phyloP scores from a whole-genome alignment of 2,113 vertebrate genomes.

The Trichomycterus rosablanca region DNA sequence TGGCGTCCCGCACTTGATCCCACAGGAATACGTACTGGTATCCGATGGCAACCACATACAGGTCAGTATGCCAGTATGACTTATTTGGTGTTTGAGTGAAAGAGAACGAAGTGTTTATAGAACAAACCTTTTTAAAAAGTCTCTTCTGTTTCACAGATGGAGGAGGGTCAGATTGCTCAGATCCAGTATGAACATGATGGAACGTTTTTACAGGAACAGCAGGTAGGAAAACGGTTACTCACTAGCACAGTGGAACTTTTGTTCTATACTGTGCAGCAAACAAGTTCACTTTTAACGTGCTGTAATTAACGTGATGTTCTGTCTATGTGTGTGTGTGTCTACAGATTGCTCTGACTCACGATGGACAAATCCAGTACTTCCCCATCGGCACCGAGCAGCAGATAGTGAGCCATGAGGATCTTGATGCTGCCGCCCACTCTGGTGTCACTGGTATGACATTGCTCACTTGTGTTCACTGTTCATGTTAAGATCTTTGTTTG shows the following conservation, averaged over 20 bases:
- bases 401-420: conserved; percentile 81
- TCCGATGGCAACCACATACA: conserved; percentile 93
- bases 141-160: conserved; percentile 67
- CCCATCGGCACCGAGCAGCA: conserved; percentile 84
- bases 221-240: conserved; percentile 63
- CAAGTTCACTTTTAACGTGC: too few relatives aligned
- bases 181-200: conserved; percentile 89
- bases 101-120: too few relatives aligned
- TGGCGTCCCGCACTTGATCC: conserved; percentile 84
- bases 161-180: conserved; percentile 90
- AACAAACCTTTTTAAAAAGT: too few relatives aligned
- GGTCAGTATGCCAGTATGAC: conserved; percentile 60
- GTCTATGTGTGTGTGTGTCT: not conserved
- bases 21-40: conserved; percentile 91
- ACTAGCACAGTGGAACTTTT: not conserved
- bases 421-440: conserved; percentile 83
- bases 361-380: conserved; percentile 88
- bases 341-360: conserved; percentile 70
- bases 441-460: conserved; percentile 79
- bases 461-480: too few relatives aligned
- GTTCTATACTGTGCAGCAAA: not conserved
- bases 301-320: not conserved
- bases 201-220: conserved; percentile 82
- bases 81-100: too few relatives aligned
- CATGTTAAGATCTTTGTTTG: too few relatives aligned